phyloP scores from a whole-genome alignment of 92 coral and sea anemone genomes.

The Epizoanthus rinbou region DNA sequence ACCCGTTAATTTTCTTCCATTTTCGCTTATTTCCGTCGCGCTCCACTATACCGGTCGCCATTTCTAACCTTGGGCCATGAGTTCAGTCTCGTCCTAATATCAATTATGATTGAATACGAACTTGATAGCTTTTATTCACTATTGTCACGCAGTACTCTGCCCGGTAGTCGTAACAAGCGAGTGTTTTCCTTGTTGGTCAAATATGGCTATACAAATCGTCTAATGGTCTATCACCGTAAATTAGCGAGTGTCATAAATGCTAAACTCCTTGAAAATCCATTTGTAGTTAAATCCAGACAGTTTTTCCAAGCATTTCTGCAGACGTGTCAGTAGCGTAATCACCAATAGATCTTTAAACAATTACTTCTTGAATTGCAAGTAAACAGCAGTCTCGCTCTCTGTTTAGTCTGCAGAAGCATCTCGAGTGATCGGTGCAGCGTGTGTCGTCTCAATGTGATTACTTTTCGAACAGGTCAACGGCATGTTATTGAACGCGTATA shows the following conservation, averaged over 20 bases:
- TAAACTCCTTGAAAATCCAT: neutral
- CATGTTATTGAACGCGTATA: too few species aligned
- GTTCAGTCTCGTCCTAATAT: neutral
- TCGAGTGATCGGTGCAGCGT: neutral
- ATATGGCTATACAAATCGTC: neutral
- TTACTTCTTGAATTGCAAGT: neutral
- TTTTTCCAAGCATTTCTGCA: neutral
- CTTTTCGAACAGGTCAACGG: neutral
- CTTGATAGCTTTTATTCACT: neutral
- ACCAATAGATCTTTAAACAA: conserved; percentile 9
- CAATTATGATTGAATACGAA: neutral
- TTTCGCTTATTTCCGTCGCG: conserved; percentile 7
- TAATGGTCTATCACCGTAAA: neutral
- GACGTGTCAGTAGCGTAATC: neutral
- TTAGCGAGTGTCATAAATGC: conserved; percentile 13
- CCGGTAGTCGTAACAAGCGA: neutral
- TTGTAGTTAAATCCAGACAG: neutral
- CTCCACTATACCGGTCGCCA: neutral
- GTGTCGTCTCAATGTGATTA: conserved; percentile 31
- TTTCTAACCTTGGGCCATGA: neutral
- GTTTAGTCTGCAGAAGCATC: conserved; percentile 5
- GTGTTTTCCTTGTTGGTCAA: neutral
- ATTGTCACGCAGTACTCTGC: conserved; percentile 35
- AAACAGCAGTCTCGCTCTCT: neutral
- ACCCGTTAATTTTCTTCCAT: neutral